Evolutionary conservation across 2,888 invertebrate species (phyloP).

Genomic region (Carcina quercana): DNA sequence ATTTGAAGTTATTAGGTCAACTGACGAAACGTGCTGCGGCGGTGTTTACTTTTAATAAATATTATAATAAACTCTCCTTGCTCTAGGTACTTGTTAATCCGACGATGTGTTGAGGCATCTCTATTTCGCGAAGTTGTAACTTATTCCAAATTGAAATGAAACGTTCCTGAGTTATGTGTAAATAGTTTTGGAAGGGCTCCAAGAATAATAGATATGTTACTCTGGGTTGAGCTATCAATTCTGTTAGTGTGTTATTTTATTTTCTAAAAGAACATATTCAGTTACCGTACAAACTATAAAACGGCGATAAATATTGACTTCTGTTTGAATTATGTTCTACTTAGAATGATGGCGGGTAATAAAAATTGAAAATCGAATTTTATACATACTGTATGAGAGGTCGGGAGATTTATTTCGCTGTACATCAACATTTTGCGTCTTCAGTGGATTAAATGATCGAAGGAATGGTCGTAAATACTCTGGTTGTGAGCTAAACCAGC

Average conservation of each 20-base stretch:
- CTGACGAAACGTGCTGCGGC: conserved; percentile 41
- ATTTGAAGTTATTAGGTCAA: conserved; percentile 62
- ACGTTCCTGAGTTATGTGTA: conserved; percentile 13
- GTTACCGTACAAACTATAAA: conserved; percentile 43
- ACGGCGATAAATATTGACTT: conserved; percentile 44
- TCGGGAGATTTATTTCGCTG: too few relatives aligned
- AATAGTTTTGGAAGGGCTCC: conserved; percentile 48
- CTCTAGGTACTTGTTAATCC: too few relatives aligned
- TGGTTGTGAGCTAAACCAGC: too few relatives aligned
- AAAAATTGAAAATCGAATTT: too few relatives aligned
- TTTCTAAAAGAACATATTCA: conserved; percentile 57
- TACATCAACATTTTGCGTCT: too few relatives aligned
- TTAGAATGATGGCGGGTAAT: conserved; percentile 17
- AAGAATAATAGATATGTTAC: conserved; percentile 47
- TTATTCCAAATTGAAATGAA: not conserved
- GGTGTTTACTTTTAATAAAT: conserved; percentile 24
- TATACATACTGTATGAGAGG: too few relatives aligned
- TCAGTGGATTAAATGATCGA: too few relatives aligned
- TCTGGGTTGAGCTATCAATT: conserved; percentile 22
- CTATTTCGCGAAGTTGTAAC: not conserved
- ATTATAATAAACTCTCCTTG: conserved; percentile 28
- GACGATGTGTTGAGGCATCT: conserved; percentile 14
- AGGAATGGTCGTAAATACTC: too few relatives aligned
- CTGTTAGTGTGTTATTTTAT: conserved; percentile 43
- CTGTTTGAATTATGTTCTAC: conserved; percentile 30